phyloP scores from a whole-genome alignment of 2,888 invertebrate genomes.

The Luffia ferchaultella region DNA sequence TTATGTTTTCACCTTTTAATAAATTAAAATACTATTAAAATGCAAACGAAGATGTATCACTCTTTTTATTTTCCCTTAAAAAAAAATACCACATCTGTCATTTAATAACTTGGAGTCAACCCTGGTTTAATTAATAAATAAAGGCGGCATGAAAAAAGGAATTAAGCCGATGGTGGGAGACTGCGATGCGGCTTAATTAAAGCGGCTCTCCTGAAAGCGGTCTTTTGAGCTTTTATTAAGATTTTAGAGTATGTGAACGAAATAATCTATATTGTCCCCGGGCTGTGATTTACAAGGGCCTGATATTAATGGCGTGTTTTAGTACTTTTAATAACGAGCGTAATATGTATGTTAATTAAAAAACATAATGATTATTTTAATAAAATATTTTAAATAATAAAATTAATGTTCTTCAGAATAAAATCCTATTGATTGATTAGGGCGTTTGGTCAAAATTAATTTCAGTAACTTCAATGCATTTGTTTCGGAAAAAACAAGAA shows the following conservation, averaged over 20 bases:
- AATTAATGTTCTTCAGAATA: too few relatives aligned
- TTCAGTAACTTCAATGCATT: too few relatives aligned
- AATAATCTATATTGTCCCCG: not conserved
- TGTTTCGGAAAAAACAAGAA: too few relatives aligned
- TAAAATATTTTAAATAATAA: too few relatives aligned
- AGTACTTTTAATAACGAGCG: too few relatives aligned
- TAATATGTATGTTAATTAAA: too few relatives aligned
- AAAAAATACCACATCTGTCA: constrained; percentile 13
- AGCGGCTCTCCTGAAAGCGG: not conserved
- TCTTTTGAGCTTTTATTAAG: not conserved
- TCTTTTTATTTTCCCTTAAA: constrained; percentile 10
- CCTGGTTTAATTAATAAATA: constrained; percentile 45
- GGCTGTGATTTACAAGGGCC: not conserved
- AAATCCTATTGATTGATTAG: too few relatives aligned
- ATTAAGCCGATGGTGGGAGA: constrained; percentile 20
- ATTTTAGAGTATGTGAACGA: not conserved
- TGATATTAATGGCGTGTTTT: not conserved
- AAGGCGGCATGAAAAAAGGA: constrained; percentile 32
- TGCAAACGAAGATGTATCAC: too few relatives aligned
- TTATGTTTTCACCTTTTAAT: too few relatives aligned
- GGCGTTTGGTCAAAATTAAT: too few relatives aligned
- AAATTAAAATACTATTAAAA: too few relatives aligned
- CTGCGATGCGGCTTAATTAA: constrained; percentile 19
- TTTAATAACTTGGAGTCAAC: constrained; percentile 2
- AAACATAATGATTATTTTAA: too few relatives aligned